A percentile compares a stretch with the other conserved stretches of the same genome.
Conservation (phyloP, 2,888 invertebrate genomes). For the Perdita meconis region DNA sequence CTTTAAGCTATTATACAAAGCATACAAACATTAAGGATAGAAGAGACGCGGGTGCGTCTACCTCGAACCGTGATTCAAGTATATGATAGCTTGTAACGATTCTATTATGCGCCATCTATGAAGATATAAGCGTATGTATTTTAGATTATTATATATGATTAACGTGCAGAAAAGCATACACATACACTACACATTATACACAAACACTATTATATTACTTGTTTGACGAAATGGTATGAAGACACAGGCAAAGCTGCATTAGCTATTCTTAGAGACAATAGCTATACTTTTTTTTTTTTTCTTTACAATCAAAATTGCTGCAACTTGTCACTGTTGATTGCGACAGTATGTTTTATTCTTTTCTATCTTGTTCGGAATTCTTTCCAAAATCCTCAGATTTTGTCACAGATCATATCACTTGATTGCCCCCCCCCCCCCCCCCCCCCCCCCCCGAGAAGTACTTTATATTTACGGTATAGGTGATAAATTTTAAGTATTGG, state of each 20-base stretch:
- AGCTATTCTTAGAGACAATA: slow-evolving; percentile 55
- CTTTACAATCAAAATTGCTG: slow-evolving; percentile 48
- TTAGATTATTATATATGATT: slow-evolving; percentile 82
- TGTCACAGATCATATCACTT: slow-evolving; percentile 20
- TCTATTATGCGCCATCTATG: slow-evolving; percentile 80
- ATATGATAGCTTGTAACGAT: slow-evolving; percentile 74
- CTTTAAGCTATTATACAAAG: slow-evolving; percentile 60
- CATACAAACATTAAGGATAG: slow-evolving; percentile 55
- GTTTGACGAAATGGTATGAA: slow-evolving; percentile 66
- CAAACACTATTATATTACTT: slow-evolving; percentile 55
- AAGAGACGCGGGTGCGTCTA: slow-evolving; percentile 59
- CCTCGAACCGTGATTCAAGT: slow-evolving; percentile 53
- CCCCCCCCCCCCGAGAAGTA: slow-evolving; percentile 33
- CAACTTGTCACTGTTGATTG: slow-evolving; percentile 12
- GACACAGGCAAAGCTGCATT: slow-evolving; percentile 56
- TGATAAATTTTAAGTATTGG: slow-evolving; percentile 37
- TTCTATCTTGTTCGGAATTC: slow-evolving; percentile 42
- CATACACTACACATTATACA: slow-evolving; percentile 53
- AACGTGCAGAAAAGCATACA: slow-evolving; percentile 71
- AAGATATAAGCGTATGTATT: slow-evolving; percentile 83
- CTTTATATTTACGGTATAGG: slow-evolving; percentile 41
- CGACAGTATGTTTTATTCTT: slow-evolving; percentile 43
- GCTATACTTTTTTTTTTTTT: slow-evolving; percentile 31
- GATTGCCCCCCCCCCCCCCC: too few relatives aligned
- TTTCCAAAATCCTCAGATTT: slow-evolving; percentile 45